Percentiles rank a stretch among this genome's conserved stretches.
These are phyloP conservation scores for Agelastica alni DNA, from an alignment of 2,888 invertebrate species.

Conservation along the genomic window DNA sequence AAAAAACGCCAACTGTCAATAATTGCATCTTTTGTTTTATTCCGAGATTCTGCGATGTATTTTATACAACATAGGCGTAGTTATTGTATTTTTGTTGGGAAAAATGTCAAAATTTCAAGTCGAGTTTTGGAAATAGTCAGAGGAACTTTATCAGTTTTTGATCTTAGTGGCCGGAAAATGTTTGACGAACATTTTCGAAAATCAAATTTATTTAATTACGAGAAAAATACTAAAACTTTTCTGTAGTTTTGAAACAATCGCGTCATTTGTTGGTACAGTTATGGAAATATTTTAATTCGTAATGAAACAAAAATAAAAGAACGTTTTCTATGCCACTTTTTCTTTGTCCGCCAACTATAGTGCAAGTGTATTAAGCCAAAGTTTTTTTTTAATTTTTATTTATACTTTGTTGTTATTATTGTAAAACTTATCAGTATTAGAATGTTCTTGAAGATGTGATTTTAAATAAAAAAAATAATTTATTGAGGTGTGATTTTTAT, in stretches of 20 bases:
- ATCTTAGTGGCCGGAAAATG: too few relatives aligned
- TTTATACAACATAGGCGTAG: too few relatives aligned
- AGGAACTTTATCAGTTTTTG: not conserved
- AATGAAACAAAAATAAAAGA: too few relatives aligned
- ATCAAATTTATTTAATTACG: not conserved
- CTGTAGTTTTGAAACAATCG: not conserved
- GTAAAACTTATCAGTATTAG: not conserved
- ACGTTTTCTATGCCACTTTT: too few relatives aligned
- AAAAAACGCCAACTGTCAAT: too few relatives aligned
- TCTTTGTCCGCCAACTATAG: constrained; percentile 7
- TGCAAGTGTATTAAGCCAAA: constrained; percentile 17
- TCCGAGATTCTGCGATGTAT: too few relatives aligned
- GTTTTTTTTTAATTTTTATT: constrained; percentile 5
- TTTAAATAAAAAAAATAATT: constrained; percentile 7
- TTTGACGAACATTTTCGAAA: not conserved
- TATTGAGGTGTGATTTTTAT: not conserved
- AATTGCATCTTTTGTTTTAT: too few relatives aligned
- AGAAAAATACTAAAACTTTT: not conserved
- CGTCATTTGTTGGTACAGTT: too few relatives aligned
- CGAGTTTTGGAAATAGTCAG: too few relatives aligned
- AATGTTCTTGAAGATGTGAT: constrained; percentile 1
- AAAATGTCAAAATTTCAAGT: not conserved
- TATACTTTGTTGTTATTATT: not conserved
- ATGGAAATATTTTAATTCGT: too few relatives aligned
- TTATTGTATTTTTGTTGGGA: not conserved